Evolutionary conservation across 2,113 vertebrate species (phyloP), one percentile per base, ranked within the genome.

Genomic region (Antennarius striatus): DNA sequence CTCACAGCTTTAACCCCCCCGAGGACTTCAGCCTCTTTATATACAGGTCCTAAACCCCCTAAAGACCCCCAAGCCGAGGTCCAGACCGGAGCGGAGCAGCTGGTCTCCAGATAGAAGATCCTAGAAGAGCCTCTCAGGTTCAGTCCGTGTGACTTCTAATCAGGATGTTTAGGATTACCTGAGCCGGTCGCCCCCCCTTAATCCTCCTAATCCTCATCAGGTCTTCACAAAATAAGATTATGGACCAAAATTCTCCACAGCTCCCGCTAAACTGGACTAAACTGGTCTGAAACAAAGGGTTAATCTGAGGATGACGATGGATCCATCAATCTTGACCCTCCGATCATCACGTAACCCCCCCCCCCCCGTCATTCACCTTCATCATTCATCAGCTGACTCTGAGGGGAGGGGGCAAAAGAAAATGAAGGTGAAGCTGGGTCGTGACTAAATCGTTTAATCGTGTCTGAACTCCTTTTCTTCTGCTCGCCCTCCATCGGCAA

Each of bases 111-210:
- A 22, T 22, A 22, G 46, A 68, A 53, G 73, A 59, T 48, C 48
- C 72, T 13, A 6, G 75, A 68, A 75, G 48, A 55, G 10, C 54
- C 64, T 76, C 68, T 75, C 3, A n/a, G 50, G 57, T 75, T 73
- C 66, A 3, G 28, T 45, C 58, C 12, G 5, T 71, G 46, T 36
- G n/a, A 51, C n/a, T 1, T 61, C 28, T 77, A 84, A 84, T 84
- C 77, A 63, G 67, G 77, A 80, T 84, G 56, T 47, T 59, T 68
- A 30, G 42, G 71, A 78, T 56, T 75, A 77, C 59, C 67, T 72
- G 71, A 71, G 16, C 65, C 22, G 49, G 29, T 62, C n/a, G 12
- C 63, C 69, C 28, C 28, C 57, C 30, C 17, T 46, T 64, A 79
- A 66, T 55, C 68, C 56, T 9, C 12, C 22, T 69, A 73, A 79